Conservation (phyloP, 2,113 vertebrate species). For the Xenopus laevis region DNA sequence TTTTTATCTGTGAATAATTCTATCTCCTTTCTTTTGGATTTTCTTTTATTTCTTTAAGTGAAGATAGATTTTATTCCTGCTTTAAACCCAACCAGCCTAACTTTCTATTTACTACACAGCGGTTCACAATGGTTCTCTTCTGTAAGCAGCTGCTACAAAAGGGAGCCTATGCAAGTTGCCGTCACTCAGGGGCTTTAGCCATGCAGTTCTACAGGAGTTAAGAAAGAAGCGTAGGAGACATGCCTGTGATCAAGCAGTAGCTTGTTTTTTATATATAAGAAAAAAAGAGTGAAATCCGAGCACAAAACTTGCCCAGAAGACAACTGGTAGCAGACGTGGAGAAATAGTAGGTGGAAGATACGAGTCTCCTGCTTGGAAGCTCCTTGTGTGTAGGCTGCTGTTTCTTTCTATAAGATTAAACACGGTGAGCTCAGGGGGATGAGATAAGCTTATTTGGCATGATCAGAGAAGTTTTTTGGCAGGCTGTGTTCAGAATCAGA, state of each 20-base stretch:
- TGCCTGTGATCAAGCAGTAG: neutral
- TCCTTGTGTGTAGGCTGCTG: slow-evolving; percentile 26
- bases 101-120: slow-evolving; percentile 9
- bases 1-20: too few species aligned
- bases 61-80: slow-evolving; percentile 21
- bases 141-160: too few species aligned
- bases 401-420: slow-evolving; percentile 22
- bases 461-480: slow-evolving; percentile 4
- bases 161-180: too few species aligned
- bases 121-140: too few species aligned
- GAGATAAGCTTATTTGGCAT: slow-evolving; percentile 28
- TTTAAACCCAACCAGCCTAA: neutral
- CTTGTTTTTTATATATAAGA: neutral
- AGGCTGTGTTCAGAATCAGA: neutral
- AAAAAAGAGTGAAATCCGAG: neutral
- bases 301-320: slow-evolving; percentile 14
- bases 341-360: slow-evolving; percentile 21
- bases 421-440: slow-evolving; percentile 21
- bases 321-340: slow-evolving; percentile 2
- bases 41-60: slow-evolving; percentile 11
- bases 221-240: neutral
- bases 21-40: neutral
- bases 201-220: neutral
- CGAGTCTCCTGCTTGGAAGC: slow-evolving; percentile 24
- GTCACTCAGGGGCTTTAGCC: neutral